Base-by-base conservation (phyloP, 2,113 vertebrate species). In the Eleginops maclovinus region DNA sequence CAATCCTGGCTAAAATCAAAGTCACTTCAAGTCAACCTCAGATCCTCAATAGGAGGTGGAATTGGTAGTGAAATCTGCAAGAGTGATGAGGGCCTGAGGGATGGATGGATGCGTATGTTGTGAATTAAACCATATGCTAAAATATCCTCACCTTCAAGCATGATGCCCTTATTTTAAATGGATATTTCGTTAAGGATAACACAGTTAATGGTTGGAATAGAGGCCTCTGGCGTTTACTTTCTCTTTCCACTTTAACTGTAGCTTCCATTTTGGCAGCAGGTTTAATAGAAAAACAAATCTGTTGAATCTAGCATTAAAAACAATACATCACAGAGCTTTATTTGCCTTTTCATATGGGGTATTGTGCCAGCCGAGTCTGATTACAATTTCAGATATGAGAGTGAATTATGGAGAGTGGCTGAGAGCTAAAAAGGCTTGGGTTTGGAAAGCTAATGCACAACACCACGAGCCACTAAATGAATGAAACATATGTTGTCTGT, bases 81-180 rank as follows among this genome's bases (percentile, higher is more conserved):
- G 55, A 47, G 19, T 9, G 4, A 24, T 26, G 22, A 43, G 44
- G 3, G 67, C 80, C 67, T 54, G 31, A 56, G 65, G 73, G 63
- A 58, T 56, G 47, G 44, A 60, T 21, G 24, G 21, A 75, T 70
- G n/a, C 24, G 59, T 55, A 28, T 46, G 51, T 4, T 67, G 61
- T 31, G 47, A 71, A 65, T 71, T 72, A 19, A 69, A 53, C 46
- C 78, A 60, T 13, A 54, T 75, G 82, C 81, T 22, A 72, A 84
- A 78, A 84, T 72, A 68, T 36, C 41, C 60, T 77, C 14, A 24
- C 40, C 47, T 55, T 31, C 36, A 59, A 63, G 44, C 55, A 70
- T 44, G 56, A 49, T 59, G 50, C 26, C 36, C 22, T 70, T 71
- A 17, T 58, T 75, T 82, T 41, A 53, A 62, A 75, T 9, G 31